Base-by-base conservation (phyloP, 2,113 vertebrate genomes). In the Melospiza melodia region DNA sequence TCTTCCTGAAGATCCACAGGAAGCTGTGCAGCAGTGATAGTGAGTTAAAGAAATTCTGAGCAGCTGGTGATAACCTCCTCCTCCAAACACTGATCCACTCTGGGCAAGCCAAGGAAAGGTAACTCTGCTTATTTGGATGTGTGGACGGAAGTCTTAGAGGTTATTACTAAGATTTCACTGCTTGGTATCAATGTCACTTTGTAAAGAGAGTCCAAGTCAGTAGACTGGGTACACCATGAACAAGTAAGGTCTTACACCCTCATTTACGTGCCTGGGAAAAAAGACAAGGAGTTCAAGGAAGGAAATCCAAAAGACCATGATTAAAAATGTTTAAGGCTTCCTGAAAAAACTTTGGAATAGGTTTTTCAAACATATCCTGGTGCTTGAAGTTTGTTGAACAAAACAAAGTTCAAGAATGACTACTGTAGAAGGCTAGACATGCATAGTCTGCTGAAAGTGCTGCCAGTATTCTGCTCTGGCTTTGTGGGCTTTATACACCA, bases 1-100 rank as follows among this genome's bases (percentile, higher is more conserved):
- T 84, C 55, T 84, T 95, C 88, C 31, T 86, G 35, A 87, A 94
- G 86, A 95, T 59, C 48, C 39, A 52, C 23, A 57, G 93, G 82
- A 82, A 93, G 51, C 39, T 94, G 69, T 83, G 81, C 61, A 74
- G 61, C 48, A 95, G 12, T 67, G 65, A 85, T 62, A 77, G 71
- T 8, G 9, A 95, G 67, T 79, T 85, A 86, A 95, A 93, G 65
- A 52, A 86, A 81, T 84, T 93, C 68, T 86, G n/a, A 89, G 39
- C 73, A 87, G 39, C 43, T 77, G 55, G 28, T 52, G 25, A 11
- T 84, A 43, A 58, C 33, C 44, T 67, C 27, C 75, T 87, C 57
- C 57, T 94, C 48, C 59, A 71, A 68, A 91, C 33, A 33, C 37
- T 44, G 46, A 35, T 27, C 55, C 9, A 8, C 41, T 62, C 18